Base-by-base conservation (phyloP, 92 coral and sea anemone species). In the Virgularia gustaviana region DNA sequence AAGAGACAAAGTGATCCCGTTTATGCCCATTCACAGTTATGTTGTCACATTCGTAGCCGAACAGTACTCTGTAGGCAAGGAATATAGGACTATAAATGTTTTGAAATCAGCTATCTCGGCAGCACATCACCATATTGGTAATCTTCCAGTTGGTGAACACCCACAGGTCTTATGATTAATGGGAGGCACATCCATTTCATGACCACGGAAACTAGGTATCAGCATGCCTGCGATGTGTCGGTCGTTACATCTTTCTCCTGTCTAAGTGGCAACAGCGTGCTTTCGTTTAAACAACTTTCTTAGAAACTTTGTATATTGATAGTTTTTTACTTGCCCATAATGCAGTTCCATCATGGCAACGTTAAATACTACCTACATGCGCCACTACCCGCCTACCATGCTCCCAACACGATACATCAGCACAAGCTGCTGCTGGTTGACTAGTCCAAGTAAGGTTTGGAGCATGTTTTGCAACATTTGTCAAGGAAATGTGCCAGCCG, bases 171-270 rank as follows among this genome's bases (percentile, higher is more conserved):
- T 77, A 12, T 68, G 71, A 35, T 34, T 80, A 36, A 39, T 73
- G 78, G 79, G 67, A 58, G 78, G 88, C 18, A 70, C 75, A 0
- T 79, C 70, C 5, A 84, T 70, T 11, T 39, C 54, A 19, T 35
- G 70, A 18, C 89, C 85, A 36, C 89, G 85, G 8, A 49, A 11
- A 83, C 79, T 49, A n/a, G 82, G 49, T 84, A 84, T 64, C 65
- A 80, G 3, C 36, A 34, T 28, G 31, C 80, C 16, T 84, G 81
- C 78, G 83, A 76, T 22, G 83, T 81, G n/a, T n/a, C n/a, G 16
- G 35, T 42, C 30, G 77, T 75, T 16, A 55, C 81, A 18, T 0
- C 23, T 37, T 42, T 15, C 39, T 47, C 47, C 63, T 12, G 83
- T n/a, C n/a, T n/a, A n/a, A n/a, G 79, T 18, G 65, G 49, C 10